Base-by-base conservation (phyloP, 2,113 vertebrate species). In the Tragelaphus buxtoni region DNA sequence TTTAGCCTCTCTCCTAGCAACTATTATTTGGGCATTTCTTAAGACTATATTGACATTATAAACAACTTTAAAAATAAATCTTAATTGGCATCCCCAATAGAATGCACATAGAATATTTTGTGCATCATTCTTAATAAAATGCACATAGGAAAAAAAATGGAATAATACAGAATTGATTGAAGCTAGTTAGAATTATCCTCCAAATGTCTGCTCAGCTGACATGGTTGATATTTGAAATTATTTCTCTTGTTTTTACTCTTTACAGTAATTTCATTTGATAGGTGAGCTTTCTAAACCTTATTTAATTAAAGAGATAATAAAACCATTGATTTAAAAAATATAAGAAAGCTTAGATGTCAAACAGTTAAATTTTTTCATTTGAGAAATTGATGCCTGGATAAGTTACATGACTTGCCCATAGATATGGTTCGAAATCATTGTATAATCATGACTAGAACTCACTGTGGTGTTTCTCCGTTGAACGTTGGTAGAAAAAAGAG, bases 151-250 rank as follows among this genome's bases (percentile, higher is more conserved):
- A 92, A 89, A 89, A 35, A 93, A 87, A 86, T 13, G 80, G 17
- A 90, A 45, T 92, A 61, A 49, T 39, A 85, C 61, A 81, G 65
- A 26, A 80, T 16, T 95, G 65, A 95, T 79, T 94, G 32, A 89
- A 17, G 55, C 39, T 76, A 49, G 3, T 65, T 74, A 80, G 35
- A 95, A 84, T 30, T 83, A 90, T 61, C 88, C 26, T 7, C 55
- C 22, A 96, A 82, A 80, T 72, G 7, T 61, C 11, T 26, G 20
- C 17, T 65, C 26, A 86, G 9, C 8, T 83, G 88, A 96, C 24
- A 80, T 88, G 89, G 80, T 24, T 96, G 80, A 63, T 86, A 79
- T 94, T 95, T 95, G 77, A 96, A 96, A 87, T 24, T 76, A 91
- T 24, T 82, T 95, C 35, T 74, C 7, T 60, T 65, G 58, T 63